Base-by-base conservation (phyloP, 92 coral and sea anemone species). In the Galaxea fascicularis region DNA sequence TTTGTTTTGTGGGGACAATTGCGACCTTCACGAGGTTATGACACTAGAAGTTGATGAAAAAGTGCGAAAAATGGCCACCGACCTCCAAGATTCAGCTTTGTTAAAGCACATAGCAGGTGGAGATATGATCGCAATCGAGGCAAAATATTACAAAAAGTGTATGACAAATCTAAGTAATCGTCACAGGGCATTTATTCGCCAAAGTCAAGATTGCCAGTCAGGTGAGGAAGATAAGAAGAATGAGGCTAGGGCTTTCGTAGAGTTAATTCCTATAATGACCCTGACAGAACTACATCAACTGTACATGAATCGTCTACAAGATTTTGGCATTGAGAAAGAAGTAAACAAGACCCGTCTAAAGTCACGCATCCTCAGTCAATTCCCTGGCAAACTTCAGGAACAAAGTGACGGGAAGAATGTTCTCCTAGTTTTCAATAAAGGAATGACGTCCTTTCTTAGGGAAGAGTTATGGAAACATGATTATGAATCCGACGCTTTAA, bases 341-440 rank as follows among this genome's bases (percentile, higher is more conserved):
- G 24, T 41, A 59, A 63, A 46, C 25, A 59, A 73, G 59, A 71
- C 74, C 82, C 16, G 49, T 47, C 68, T 27, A 64, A 25, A 58
- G 26, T 20, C 82, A 74, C 0, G 81, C 58, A 46, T 30, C 82
- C 65, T 64, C 74, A 9, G 62, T 22, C 66, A 79, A n/a, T n/a
- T n/a, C n/a, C n/a, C n/a, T n/a, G n/a, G n/a, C n/a, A n/a, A n/a
- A n/a, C n/a, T n/a, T n/a, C n/a, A n/a, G n/a, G n/a, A n/a, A n/a
- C n/a, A n/a, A n/a, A n/a, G n/a, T n/a, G n/a, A n/a, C n/a, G n/a
- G 91, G 28, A 82, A 76, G 56, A 81, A 81, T 60, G 76, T 73
- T 45, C 10, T 89, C 10, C 78, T 84, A 45, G 84, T 79, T 68
- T 89, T 89, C 72, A 85, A 79, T 47, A 69, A 84, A 59, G 86